Evolutionary conservation across 2,888 invertebrate genomes (phyloP).

Genomic region (Serripes groenlandicus): DNA sequence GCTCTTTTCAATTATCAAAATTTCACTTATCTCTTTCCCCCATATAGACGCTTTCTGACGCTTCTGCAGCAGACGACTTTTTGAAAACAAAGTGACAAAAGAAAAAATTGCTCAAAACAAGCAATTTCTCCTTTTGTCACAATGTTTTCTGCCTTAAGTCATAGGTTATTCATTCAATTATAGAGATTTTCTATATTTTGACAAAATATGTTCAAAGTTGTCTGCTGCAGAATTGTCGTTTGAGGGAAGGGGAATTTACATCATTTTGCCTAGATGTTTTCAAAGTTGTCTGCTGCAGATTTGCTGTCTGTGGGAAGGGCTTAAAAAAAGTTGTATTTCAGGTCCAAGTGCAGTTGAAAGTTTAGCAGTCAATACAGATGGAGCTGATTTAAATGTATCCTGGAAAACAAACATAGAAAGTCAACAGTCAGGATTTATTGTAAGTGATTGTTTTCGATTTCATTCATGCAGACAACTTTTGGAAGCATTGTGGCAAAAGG

Average conservation of each 20-base stretch:
- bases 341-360: slow-evolving; percentile 72
- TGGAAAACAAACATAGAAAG: slow-evolving; percentile 67
- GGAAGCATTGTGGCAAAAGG: no score
- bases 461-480: no score
- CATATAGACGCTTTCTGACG: neutral
- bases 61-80: neutral
- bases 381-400: slow-evolving; percentile 57
- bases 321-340: slow-evolving; percentile 44
- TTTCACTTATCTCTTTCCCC: neutral
- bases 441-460: slow-evolving; percentile 45
- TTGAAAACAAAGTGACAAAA: no score
- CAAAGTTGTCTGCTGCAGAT: neutral
- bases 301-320: neutral
- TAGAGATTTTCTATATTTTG: no score
- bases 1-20: no score
- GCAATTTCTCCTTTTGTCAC: neutral
- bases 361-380: slow-evolving; percentile 54
- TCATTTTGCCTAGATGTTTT: neutral
- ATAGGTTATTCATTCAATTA: no score
- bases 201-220: no score
- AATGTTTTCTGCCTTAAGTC: neutral
- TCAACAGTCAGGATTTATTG: slow-evolving; percentile 72
- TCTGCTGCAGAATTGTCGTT: no score
- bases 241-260: no score
- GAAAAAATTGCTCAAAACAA: neutral